Conservation (phyloP, 2,888 invertebrate species). For the Caenorhabditis panamensis region DNA sequence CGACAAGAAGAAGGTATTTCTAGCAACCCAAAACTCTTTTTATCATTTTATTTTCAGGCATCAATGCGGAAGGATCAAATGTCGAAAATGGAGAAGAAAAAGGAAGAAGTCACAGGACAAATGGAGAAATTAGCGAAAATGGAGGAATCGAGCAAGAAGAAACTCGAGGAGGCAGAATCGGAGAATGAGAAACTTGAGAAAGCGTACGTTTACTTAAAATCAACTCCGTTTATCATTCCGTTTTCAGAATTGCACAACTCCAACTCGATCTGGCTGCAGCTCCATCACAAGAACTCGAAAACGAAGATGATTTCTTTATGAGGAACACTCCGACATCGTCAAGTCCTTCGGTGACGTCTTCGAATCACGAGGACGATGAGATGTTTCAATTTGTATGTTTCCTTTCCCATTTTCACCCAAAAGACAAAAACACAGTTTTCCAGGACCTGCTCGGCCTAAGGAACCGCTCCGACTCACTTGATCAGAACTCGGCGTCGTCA, state of each 20-base stretch:
- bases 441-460: constrained; percentile 43
- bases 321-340: constrained; percentile 26
- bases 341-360: constrained; percentile 25
- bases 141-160: constrained; percentile 31
- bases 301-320: constrained; percentile 38
- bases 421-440: neutral
- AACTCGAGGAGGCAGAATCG: constrained; percentile 22
- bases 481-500: constrained; percentile 17
- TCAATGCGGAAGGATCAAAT: constrained; percentile 29
- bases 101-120: constrained; percentile 12
- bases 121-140: constrained; percentile 14
- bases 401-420: neutral
- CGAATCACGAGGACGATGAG: constrained; percentile 16
- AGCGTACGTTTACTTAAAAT: constrained; percentile 6
- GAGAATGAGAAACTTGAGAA: constrained; percentile 35
- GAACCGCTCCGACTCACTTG: constrained; percentile 10
- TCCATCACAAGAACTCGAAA: neutral
- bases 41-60: constrained; percentile 13
- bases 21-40: neutral
- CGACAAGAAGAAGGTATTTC: constrained; percentile 27
- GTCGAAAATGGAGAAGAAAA: constrained; percentile 13
- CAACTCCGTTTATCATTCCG: neutral
- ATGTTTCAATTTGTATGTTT: constrained; percentile 36
- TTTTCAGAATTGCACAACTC: constrained; percentile 20
- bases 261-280: neutral